A percentile compares a stretch with the other conserved stretches of the same genome.
Evolutionary conservation across 2,113 vertebrate species (phyloP).

Genomic region (Phoenicopterus ruber): DNA sequence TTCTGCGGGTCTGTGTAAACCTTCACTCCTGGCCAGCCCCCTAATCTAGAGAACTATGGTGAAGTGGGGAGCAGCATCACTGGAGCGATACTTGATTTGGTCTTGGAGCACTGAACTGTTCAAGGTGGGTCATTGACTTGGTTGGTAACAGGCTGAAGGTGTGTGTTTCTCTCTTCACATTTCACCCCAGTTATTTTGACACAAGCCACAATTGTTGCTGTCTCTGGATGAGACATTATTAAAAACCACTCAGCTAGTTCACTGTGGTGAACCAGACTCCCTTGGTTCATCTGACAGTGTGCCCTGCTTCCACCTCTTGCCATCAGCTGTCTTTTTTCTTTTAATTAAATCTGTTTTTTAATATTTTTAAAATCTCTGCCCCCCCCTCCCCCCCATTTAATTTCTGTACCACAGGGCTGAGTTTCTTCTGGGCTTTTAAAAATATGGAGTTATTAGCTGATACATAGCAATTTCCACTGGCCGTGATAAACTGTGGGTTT

Average conservation of each 20-base stretch:
- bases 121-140: background rate
- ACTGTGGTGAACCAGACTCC: background rate
- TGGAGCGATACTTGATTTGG: background rate
- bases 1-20: background rate
- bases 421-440: background rate
- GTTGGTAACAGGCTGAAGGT: background rate
- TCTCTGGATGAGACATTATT: background rate
- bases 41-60: accelerated
- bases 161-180: background rate
- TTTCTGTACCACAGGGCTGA: background rate
- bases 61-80: background rate
- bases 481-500: background rate
- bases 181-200: background rate
- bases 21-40: background rate
- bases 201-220: background rate
- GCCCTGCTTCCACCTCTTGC: slow-evolving; percentile 2
- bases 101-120: background rate
- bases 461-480: background rate
- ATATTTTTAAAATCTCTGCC: background rate
- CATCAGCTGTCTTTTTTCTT: background rate
- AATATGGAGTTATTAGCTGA: background rate
- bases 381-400: background rate
- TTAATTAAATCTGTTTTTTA: background rate
- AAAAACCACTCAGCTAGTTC: background rate
- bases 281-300: background rate